phyloP scores from a whole-genome alignment of 2,113 vertebrate genomes.

The Tonatia bakeri region DNA sequence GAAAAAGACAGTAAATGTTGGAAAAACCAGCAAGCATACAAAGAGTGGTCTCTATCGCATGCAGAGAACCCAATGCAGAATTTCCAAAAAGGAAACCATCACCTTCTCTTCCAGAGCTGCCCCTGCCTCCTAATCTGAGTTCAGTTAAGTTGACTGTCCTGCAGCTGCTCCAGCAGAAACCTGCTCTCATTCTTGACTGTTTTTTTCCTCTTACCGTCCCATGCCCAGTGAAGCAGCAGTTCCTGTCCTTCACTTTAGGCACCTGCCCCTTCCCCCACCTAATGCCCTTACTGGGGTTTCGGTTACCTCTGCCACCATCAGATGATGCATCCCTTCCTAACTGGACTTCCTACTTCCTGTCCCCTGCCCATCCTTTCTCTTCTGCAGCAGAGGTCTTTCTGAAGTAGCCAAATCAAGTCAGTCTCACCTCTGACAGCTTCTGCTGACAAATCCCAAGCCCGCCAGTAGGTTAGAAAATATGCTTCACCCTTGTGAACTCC shows the following conservation, averaged over 20 bases:
- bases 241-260: background rate
- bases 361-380: background rate
- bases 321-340: background rate
- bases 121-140: rapidly evolving
- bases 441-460: rapidly evolving
- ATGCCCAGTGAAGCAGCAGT: rapidly evolving
- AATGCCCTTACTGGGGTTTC: rapidly evolving
- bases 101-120: background rate
- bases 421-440: background rate
- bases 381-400: background rate
- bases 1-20: background rate
- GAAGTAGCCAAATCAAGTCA: background rate
- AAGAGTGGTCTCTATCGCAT: background rate
- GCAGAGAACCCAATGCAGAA: background rate
- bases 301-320: background rate
- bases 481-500: rapidly evolving
- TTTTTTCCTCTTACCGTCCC: background rate
- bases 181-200: no score
- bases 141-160: rapidly evolving
- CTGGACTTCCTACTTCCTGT: background rate
- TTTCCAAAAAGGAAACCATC: background rate
- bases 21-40: background rate
- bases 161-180: background rate
- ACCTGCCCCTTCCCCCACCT: no score
- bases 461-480: rapidly evolving